phyloP scores from a whole-genome alignment of 2,113 vertebrate genomes.

The Petrocephalus zakoni region DNA sequence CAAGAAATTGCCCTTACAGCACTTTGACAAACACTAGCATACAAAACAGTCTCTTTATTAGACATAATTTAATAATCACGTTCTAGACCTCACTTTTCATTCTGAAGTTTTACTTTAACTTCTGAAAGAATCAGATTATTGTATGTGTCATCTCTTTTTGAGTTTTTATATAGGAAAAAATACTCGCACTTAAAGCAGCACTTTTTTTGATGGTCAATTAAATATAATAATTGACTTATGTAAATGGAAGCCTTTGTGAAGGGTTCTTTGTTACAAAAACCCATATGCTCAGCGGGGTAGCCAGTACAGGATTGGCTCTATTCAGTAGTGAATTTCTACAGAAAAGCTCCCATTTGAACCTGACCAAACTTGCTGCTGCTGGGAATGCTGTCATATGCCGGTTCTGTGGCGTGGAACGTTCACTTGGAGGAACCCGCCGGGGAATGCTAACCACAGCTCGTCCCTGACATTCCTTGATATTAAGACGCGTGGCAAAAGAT shows the following conservation, averaged over 20 bases:
- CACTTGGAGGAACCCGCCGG: not conserved
- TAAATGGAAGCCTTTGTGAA: constrained; percentile 18
- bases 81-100: not conserved
- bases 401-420: not conserved
- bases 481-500: not conserved
- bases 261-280: not conserved
- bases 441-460: not conserved
- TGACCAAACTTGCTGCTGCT: constrained; percentile 3
- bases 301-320: not conserved
- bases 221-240: constrained; percentile 34
- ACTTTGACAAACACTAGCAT: not conserved
- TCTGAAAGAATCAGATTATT: not conserved
- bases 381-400: not conserved
- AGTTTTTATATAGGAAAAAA: not conserved
- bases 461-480: not conserved
- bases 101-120: not conserved
- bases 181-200: not conserved
- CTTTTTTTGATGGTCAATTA: not conserved
- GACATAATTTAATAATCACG: not conserved
- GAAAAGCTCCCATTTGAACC: not conserved
- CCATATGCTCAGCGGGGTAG: not conserved
- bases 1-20: not conserved
- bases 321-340: not conserved
- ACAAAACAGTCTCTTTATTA: not conserved
- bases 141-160: not conserved